These are phyloP conservation scores for Oreochromis spilurus DNA, from an alignment of 2,113 vertebrate species.

Conservation along the genomic window DNA sequence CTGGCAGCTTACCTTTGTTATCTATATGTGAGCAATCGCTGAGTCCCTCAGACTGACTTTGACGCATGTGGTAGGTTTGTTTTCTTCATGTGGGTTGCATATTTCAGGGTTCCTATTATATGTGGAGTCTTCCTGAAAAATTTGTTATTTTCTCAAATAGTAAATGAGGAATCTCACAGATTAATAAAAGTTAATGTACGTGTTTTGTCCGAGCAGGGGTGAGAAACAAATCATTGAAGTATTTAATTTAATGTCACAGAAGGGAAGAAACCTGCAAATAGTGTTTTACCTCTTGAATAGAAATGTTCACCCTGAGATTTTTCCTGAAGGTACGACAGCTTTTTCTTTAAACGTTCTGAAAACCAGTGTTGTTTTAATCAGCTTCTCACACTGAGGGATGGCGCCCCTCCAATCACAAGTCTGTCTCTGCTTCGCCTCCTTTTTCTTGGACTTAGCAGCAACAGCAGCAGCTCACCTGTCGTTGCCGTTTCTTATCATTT, in stretches of 20 bases:
- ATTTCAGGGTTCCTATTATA: not conserved
- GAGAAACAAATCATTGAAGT: not conserved
- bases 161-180: not conserved
- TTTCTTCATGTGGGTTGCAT: not conserved
- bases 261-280: not conserved
- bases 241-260: not conserved
- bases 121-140: not conserved
- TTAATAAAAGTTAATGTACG: not conserved
- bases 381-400: not conserved
- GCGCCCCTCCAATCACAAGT: not conserved
- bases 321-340: not conserved
- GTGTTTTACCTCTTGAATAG: not conserved
- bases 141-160: not conserved
- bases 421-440: not conserved
- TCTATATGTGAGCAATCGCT: not conserved
- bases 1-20: not conserved
- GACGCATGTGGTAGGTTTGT: not conserved
- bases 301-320: not conserved
- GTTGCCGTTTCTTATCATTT: constrained; percentile 58
- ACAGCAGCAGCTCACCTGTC: constrained; percentile 16
- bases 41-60: not conserved
- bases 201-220: not conserved
- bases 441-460: not conserved
- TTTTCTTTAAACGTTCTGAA: not conserved
- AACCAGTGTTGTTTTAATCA: not conserved